Base-by-base conservation (phyloP, 2,888 invertebrate species). In the Buathra laborator region DNA sequence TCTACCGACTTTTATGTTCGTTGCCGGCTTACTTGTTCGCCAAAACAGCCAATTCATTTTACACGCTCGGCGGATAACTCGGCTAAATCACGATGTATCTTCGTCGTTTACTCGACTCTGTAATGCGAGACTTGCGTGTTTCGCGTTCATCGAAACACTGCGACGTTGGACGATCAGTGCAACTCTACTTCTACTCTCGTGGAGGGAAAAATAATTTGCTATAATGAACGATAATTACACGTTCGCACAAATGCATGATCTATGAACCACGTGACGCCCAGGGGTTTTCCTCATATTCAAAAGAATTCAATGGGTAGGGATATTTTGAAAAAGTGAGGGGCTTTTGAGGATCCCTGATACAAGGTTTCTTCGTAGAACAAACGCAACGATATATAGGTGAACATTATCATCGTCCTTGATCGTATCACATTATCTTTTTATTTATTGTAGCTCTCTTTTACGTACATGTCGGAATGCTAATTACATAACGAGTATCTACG, bases 401-500 rank as follows among this genome's bases (percentile, higher is more conserved):
- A 72, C 46, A 74, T 77, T 24, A 48, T 59, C 16, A 37, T 66
- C 46, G 43, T 72, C 12, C 43, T 70, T 62, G 67, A 76, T 87
- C 56, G 74, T 86, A 89, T 88, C 87, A 87, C 88, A 89, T 88
- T 83, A 86, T 82, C 81, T 53, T 16, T 44, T 76, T 66, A 71
- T 90, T 91, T 90, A 91, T 90, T 90, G 82, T 88, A 88, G 83
- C 84, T 81, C 84, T 86, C 86, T 62, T 86, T 83, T 85, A 88
- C 87, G 85, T 89, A 90, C 89, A 87, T 81, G 64, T 83, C 71
- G 80, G 74, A 84, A 81, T 81, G 72, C 77, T 86, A 86, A 81
- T 82, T 80, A 84, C 86, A 87, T 78, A 83, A 70, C 70, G 75
- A 59, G 67, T 66, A 75, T 71, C 81, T 84, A 75, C 53, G 74